Base-by-base conservation (phyloP, 2,888 invertebrate genomes). In the Volucella inflata region DNA sequence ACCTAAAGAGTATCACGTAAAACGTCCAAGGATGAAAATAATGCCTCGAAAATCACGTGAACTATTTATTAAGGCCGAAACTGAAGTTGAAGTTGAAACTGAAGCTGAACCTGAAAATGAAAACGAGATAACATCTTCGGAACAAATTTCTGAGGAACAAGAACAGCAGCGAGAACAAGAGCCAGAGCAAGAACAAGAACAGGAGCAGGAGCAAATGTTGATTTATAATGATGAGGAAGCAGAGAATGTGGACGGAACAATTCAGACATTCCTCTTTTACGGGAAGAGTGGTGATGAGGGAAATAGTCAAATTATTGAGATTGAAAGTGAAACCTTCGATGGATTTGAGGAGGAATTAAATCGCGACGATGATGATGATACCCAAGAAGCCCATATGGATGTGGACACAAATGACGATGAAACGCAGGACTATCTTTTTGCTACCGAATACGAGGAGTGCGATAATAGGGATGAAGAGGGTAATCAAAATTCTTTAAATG, bases 71-170 rank as follows among this genome's bases (percentile, higher is more conserved):
- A 30, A 30, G 30, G 6, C 30, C 30, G 30, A 30, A 30, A 30
- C 30, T 30, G 30, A 30, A 30, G 30, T 30, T 30, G 30, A 30
- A 30, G 30, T 30, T 30, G 30, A 30, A 30, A 30, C 30, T 30
- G 38, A 17, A 10, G 14, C 14, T n/a, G 64, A 59, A 10, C 16
- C 2, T 8, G 84, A 77, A 8, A 64, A 65, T 14, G 87, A 87
- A 8, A 82, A 85, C 42, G 87, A 87, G 16, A 87, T 87, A 14
- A 87, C 67, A 21, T 83, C 87, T 1, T 80, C 87, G 9, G 87
- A 87, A n/a, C 84, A 87, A 36, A 17, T 79, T 0, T 8, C 64
- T 1, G 81, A 81, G 1, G 67, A 59, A 12, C 17, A 42, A 12
- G 59, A 64, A 6, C 14, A 46, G 42, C 16, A 55, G 8, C 42